phyloP scores from a whole-genome alignment of 2,888 invertebrate species.

The Cryptus viduatorius region DNA sequence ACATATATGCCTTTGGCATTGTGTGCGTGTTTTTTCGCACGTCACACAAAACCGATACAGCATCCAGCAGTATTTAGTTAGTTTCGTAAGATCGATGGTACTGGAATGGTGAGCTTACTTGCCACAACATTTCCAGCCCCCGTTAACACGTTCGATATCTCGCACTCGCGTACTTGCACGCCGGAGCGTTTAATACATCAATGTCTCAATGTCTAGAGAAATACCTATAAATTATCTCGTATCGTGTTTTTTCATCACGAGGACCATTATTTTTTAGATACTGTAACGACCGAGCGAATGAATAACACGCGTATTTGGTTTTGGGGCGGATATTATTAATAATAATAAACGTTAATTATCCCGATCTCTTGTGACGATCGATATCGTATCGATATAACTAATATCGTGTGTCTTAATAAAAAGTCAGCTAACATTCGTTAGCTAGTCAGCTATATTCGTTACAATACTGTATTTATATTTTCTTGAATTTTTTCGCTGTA shows the following conservation, averaged over 20 bases:
- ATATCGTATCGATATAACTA: too few relatives aligned
- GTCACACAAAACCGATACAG: conserved; percentile 65
- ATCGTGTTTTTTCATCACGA: background rate
- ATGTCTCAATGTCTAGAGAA: conserved; percentile 3
- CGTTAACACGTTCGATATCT: conserved; percentile 41
- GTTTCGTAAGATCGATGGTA: conserved; percentile 69
- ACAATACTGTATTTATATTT: too few relatives aligned
- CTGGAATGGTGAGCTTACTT: conserved; percentile 66
- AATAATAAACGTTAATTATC: too few relatives aligned
- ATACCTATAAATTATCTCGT: background rate
- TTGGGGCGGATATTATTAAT: too few relatives aligned
- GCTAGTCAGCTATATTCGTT: too few relatives aligned
- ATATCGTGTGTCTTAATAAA: too few relatives aligned
- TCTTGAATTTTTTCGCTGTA: too few relatives aligned
- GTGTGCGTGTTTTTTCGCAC: conserved; percentile 46
- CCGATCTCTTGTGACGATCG: too few relatives aligned
- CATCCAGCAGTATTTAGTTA: conserved; percentile 68
- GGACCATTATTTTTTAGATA: background rate
- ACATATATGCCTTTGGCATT: background rate
- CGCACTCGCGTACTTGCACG: conserved; percentile 27
- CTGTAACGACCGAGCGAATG: too few relatives aligned
- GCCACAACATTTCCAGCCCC: conserved; percentile 51
- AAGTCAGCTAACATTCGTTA: too few relatives aligned
- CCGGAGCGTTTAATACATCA: background rate
- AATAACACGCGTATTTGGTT: too few relatives aligned